A percentile compares a stretch with the other conserved stretches of the same genome.
Evolutionary conservation across 2,888 invertebrate species (phyloP).

Genomic region (Agrotis clavis): DNA sequence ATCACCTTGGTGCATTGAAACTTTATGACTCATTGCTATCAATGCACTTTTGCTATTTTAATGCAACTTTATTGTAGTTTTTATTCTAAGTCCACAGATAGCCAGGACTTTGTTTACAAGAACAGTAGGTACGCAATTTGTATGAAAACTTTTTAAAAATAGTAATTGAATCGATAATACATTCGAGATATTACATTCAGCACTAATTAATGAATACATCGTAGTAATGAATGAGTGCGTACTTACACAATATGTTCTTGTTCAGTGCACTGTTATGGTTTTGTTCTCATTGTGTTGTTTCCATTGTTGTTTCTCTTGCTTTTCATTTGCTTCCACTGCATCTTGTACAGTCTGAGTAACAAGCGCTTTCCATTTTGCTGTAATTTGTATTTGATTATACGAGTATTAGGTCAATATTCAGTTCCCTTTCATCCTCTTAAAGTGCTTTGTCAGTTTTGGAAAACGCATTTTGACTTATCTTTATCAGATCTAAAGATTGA

Average conservation of each 20-base stretch:
- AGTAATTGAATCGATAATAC: background rate
- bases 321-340: conserved; percentile 9
- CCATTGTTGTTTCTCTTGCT: conserved; percentile 19
- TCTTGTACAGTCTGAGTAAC: conserved; percentile 37
- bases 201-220: conserved; percentile 8
- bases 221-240: background rate
- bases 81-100: background rate
- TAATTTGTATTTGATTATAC: too few relatives aligned
- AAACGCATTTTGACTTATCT: too few relatives aligned
- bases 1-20: conserved; percentile 33
- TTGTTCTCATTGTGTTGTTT: conserved; percentile 42
- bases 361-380: background rate
- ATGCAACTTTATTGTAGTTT: background rate
- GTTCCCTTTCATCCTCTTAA: too few relatives aligned
- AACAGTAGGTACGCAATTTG: too few relatives aligned
- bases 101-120: background rate
- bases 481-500: too few relatives aligned
- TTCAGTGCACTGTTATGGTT: conserved; percentile 33
- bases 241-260: too few relatives aligned
- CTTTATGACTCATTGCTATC: background rate
- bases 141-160: background rate
- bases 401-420: too few relatives aligned
- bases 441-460: too few relatives aligned
- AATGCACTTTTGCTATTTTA: conserved; percentile 12
- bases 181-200: background rate